A percentile compares a stretch with the other conserved stretches of the same genome.
Evolutionary conservation across 1,140 invertebrate species (phyloP).

Genomic region (Drosophila arawakana): DNA sequence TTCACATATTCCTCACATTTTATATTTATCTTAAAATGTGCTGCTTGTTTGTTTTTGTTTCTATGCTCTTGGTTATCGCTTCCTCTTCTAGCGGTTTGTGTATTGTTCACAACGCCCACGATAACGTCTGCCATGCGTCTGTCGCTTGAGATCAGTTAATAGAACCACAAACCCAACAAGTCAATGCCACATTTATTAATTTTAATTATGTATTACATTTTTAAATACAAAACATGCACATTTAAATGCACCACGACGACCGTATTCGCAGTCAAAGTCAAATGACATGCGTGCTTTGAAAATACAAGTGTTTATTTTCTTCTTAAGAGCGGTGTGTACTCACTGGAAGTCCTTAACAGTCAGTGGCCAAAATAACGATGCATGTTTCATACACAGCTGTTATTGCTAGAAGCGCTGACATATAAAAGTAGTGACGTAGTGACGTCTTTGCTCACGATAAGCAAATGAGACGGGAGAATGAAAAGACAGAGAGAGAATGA

Average conservation of each 20-base stretch:
- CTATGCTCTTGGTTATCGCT: slow-evolving; percentile 26
- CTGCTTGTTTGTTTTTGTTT: slow-evolving; percentile 50
- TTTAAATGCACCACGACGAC: slow-evolving; percentile 51
- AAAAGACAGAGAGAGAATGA: background rate
- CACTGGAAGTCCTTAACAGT: slow-evolving; percentile 33
- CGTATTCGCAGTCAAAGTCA: slow-evolving; percentile 9
- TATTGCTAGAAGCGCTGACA: background rate
- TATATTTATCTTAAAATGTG: slow-evolving; percentile 57
- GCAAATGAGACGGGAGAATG: background rate
- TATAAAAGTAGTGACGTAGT: slow-evolving; percentile 5
- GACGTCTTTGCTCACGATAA: background rate
- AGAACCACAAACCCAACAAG: slow-evolving; percentile 24
- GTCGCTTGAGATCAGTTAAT: slow-evolving; percentile 27
- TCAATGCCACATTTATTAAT: slow-evolving; percentile 57
- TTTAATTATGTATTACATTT: slow-evolving; percentile 37
- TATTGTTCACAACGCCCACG: slow-evolving; percentile 40
- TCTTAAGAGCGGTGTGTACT: slow-evolving; percentile 40
- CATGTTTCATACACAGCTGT: slow-evolving; percentile 23
- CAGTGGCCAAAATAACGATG: slow-evolving; percentile 2
- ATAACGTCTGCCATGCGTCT: slow-evolving; percentile 49
- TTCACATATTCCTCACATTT: slow-evolving; percentile 48
- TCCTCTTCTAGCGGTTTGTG: slow-evolving; percentile 26
- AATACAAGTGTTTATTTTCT: slow-evolving; percentile 15
- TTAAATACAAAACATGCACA: slow-evolving; percentile 32
- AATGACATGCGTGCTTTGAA: slow-evolving; percentile 1